Conservation (phyloP, 2,888 invertebrate species). For the Mythimna pallens region DNA sequence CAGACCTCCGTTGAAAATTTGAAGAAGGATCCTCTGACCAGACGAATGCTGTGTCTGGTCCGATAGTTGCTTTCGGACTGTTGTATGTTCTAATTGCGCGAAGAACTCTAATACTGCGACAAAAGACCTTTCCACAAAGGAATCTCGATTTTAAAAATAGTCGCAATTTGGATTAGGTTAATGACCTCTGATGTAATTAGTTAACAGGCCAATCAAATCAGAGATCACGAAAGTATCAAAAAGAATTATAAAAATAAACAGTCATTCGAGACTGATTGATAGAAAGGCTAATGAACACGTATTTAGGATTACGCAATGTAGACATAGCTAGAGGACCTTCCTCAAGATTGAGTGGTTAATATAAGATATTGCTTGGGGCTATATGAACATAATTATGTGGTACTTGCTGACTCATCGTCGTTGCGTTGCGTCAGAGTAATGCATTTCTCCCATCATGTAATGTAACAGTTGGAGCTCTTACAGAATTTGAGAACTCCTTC, state of each 20-base stretch:
- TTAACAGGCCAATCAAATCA: constrained; percentile 1
- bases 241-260: constrained; percentile 4
- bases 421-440: constrained; percentile 46
- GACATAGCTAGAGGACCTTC: constrained; percentile 18
- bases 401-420: constrained; percentile 42
- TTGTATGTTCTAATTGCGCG: no score
- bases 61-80: no score
- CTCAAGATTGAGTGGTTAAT: constrained; percentile 6
- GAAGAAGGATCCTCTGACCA: no score
- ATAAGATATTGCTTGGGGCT: constrained; percentile 25
- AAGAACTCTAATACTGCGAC: no score
- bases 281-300: constrained; percentile 17
- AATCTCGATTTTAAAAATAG: no score
- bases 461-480: constrained; percentile 12
- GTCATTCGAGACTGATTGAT: constrained; percentile 1
- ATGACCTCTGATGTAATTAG: constrained; percentile 1
- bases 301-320: constrained; percentile 20
- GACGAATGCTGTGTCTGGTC: no score
- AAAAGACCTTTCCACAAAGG: no score
- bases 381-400: background rate
- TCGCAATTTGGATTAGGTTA: background rate
- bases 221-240: background rate
- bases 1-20: no score
- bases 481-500: background rate
- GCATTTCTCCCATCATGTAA: constrained; percentile 49